These are phyloP conservation scores for Actinernus sp. DNA, from an alignment of 92 coral and sea anemone genomes.

Conservation along the genomic window DNA sequence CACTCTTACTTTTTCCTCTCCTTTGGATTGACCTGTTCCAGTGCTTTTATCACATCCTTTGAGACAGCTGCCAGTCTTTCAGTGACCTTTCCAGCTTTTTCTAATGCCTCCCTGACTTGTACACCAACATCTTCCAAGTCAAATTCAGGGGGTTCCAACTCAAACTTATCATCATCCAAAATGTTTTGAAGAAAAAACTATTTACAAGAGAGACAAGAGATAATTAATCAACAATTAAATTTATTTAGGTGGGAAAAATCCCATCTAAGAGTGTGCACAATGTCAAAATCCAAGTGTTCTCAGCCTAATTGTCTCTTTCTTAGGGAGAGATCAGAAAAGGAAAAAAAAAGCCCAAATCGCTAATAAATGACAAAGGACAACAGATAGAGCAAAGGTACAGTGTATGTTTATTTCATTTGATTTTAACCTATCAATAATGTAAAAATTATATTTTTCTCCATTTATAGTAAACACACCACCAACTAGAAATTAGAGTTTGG, in stretches of 20 bases:
- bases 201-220: background rate
- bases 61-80: constrained; percentile 86
- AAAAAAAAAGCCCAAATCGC: too few species aligned
- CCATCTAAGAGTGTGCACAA: too few species aligned
- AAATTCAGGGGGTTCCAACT: constrained; percentile 88
- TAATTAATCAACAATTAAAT: background rate
- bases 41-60: constrained; percentile 90
- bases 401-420: too few species aligned
- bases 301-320: too few species aligned
- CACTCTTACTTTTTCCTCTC: constrained; percentile 94
- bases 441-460: too few species aligned
- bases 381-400: too few species aligned
- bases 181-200: constrained; percentile 87
- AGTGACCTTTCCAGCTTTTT: constrained; percentile 86
- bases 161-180: constrained; percentile 73
- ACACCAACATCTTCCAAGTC: constrained; percentile 86
- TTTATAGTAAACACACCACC: too few species aligned
- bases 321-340: too few species aligned
- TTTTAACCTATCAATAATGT: too few species aligned
- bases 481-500: too few species aligned
- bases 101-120: constrained; percentile 91
- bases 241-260: background rate
- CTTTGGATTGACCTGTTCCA: constrained; percentile 91
- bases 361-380: too few species aligned
- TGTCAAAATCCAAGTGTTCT: too few species aligned